Evolutionary conservation across 2,888 invertebrate genomes (phyloP).

Genomic region (Horisme vitalbata): DNA sequence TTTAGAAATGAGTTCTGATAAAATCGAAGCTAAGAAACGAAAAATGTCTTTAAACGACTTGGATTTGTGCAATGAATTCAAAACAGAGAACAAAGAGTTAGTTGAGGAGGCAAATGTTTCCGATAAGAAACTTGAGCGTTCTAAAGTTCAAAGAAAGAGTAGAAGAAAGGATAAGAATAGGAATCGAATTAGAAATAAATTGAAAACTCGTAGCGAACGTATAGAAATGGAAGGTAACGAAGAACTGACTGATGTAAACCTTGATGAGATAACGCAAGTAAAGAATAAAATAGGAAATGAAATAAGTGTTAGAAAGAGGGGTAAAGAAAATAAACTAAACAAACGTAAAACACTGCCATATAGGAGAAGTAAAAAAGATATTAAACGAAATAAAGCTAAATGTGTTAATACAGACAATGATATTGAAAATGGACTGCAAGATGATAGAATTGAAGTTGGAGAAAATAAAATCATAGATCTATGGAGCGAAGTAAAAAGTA

Average conservation of each 20-base stretch:
- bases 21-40: conserved; percentile 10
- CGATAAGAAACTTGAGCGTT: neutral
- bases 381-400: no score
- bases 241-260: neutral
- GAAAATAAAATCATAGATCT: no score
- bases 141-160: neutral
- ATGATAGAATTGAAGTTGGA: no score
- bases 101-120: neutral
- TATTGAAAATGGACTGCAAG: no score
- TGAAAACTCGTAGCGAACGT: neutral
- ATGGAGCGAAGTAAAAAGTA: no score
- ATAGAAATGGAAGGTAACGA: neutral
- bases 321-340: no score
- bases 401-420: no score
- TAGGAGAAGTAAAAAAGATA: no score
- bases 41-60: conserved; percentile 12
- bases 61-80: conserved; percentile 8
- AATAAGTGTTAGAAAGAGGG: no score
- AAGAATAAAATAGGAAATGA: no score
- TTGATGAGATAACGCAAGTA: no score
- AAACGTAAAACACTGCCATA: no score
- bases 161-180: neutral
- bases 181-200: neutral
- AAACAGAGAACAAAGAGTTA: conserved; percentile 3
- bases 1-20: conserved; percentile 6